Evolutionary conservation across 2,888 invertebrate species (phyloP).

Genomic region (Ormyrus thymus): DNA sequence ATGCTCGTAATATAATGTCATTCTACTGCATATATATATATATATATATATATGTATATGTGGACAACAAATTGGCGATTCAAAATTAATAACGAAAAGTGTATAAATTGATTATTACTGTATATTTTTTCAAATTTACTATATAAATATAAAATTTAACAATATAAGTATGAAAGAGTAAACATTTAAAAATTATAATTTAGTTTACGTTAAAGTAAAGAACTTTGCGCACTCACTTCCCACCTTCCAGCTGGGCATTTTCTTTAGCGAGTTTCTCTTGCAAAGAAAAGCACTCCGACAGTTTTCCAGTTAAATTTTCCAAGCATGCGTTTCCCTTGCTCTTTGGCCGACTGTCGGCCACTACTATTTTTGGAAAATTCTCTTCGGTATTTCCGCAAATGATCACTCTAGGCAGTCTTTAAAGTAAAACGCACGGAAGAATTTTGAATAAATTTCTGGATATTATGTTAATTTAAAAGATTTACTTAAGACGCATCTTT

Average conservation of each 20-base stretch:
- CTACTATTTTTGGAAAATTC: constrained; percentile 77
- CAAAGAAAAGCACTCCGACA: constrained; percentile 81
- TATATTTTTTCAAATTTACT: no score
- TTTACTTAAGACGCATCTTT: no score
- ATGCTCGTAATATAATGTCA: background rate
- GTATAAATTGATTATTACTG: no score
- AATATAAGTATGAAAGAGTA: no score
- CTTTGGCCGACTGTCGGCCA: constrained; percentile 75
- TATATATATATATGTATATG: no score
- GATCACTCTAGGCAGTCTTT: constrained; percentile 76
- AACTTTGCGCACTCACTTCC: constrained; percentile 75
- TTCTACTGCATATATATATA: no score
- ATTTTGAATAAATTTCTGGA: no score
- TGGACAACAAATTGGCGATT: no score
- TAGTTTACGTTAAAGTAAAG: no score
- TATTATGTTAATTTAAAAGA: background rate
- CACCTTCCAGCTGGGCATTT: constrained; percentile 82
- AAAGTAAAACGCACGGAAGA: background rate
- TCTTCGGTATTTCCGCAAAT: constrained; percentile 77
- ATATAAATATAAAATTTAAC: no score
- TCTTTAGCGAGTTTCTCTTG: constrained; percentile 82
- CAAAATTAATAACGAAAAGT: no score
- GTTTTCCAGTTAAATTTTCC: constrained; percentile 76
- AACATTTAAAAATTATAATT: no score
- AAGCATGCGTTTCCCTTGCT: constrained; percentile 64